These are phyloP conservation scores for Eublepharis macularius DNA, from an alignment of 2,113 vertebrate species.

Conservation along the genomic window DNA sequence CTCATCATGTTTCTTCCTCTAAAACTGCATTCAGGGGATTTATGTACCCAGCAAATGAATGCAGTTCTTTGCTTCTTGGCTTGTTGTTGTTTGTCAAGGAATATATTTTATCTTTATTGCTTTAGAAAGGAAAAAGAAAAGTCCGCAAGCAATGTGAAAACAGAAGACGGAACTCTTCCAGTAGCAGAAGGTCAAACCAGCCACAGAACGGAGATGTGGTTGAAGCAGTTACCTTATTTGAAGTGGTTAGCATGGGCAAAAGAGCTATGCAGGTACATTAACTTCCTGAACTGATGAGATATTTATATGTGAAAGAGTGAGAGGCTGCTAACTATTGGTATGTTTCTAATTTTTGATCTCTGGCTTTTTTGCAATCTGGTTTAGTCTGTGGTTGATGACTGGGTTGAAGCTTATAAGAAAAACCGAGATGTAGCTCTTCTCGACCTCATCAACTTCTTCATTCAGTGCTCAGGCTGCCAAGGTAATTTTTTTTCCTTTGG, in stretches of 20 bases:
- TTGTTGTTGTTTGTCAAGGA: no score
- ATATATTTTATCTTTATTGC: background rate
- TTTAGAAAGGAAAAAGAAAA: slow-evolving; percentile 76
- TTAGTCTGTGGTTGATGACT: slow-evolving; percentile 89
- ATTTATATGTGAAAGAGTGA: background rate
- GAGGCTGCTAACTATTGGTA: background rate
- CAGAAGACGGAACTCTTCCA: slow-evolving; percentile 64
- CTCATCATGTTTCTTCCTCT: no score
- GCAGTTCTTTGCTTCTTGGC: no score
- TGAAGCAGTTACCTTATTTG: slow-evolving; percentile 88
- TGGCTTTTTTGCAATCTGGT: slow-evolving; percentile 42
- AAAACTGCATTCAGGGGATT: no score
- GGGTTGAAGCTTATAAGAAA: slow-evolving; percentile 84
- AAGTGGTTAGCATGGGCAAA: slow-evolving; percentile 88
- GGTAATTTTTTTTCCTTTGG: slow-evolving; percentile 65
- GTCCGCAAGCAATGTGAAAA: slow-evolving; percentile 78
- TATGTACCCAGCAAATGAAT: no score
- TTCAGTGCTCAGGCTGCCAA: slow-evolving; percentile 92
- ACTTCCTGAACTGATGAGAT: background rate
- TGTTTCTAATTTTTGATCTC: slow-evolving; percentile 1
- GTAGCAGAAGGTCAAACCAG: slow-evolving; percentile 56
- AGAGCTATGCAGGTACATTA: slow-evolving; percentile 84
- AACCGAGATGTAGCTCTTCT: slow-evolving; percentile 87
- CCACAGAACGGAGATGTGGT: slow-evolving; percentile 71
- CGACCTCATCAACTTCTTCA: slow-evolving; percentile 93